A percentile compares a stretch with the other conserved stretches of the same genome.
phyloP scores from a whole-genome alignment of 1,140 invertebrate genomes.

The Anastrepha ludens region DNA sequence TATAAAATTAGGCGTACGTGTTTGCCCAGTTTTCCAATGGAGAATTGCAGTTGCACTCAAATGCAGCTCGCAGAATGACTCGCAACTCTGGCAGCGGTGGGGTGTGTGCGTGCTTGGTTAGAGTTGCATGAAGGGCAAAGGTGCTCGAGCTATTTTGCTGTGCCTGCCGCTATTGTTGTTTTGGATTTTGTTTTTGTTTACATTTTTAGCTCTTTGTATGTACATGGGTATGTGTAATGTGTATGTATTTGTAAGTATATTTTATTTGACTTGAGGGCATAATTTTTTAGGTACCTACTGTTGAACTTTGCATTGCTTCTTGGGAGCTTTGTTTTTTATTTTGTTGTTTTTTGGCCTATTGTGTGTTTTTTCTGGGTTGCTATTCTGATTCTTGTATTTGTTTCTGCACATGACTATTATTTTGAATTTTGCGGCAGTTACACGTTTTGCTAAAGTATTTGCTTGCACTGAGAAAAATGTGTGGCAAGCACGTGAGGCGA shows the following conservation, averaged over 20 bases:
- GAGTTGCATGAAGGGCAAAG: constrained; percentile 38
- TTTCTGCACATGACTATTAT: constrained; percentile 6
- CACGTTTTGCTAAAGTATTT: not conserved
- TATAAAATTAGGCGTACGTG: not conserved
- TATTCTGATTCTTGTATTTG: not conserved
- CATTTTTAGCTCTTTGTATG: constrained; percentile 15
- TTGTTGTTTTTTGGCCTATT: not conserved
- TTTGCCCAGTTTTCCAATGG: not conserved
- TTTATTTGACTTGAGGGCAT: constrained; percentile 4
- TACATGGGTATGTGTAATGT: not conserved
- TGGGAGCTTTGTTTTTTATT: not conserved
- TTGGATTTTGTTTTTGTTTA: constrained; percentile 7
- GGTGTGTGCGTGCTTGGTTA: not conserved
- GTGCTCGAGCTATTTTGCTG: not conserved
- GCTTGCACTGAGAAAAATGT: not conserved
- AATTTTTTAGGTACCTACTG: constrained; percentile 1
- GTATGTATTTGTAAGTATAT: not conserved
- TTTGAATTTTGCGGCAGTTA: not conserved
- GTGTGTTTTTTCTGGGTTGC: not conserved
- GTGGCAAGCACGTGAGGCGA: not conserved
- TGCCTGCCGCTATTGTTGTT: not conserved
- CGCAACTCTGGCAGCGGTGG: not conserved
- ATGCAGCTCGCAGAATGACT: not conserved
- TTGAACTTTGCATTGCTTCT: not conserved
- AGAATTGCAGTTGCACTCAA: not conserved